phyloP scores from a whole-genome alignment of 2,888 invertebrate genomes.

The Himalopsyche tibetana region DNA sequence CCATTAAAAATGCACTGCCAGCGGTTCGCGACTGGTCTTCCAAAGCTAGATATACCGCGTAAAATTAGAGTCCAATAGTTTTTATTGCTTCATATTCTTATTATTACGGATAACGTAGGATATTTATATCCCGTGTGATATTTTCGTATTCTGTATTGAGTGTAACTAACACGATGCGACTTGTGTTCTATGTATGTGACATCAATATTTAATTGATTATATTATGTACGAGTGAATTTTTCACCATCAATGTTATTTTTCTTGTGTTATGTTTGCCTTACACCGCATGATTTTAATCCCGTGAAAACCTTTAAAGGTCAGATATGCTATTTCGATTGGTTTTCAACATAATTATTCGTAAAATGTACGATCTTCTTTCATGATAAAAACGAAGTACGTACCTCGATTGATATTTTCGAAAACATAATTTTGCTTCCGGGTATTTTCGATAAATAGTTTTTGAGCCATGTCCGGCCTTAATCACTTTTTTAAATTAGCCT shows the following conservation, averaged over 20 bases:
- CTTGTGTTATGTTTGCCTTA: conserved; percentile 61
- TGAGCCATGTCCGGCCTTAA: neutral
- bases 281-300: neutral
- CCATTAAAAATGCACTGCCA: conserved; percentile 72
- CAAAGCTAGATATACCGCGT: conserved; percentile 76
- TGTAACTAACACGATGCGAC: conserved; percentile 49
- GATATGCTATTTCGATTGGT: neutral
- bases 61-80: conserved; percentile 74
- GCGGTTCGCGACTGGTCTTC: conserved; percentile 69
- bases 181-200: conserved; percentile 56
- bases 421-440: neutral
- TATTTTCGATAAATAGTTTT: neutral
- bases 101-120: conserved; percentile 60
- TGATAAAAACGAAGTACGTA: neutral
- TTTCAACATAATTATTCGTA: neutral
- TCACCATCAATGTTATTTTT: conserved; percentile 71
- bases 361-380: neutral
- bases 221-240: conserved; percentile 45
- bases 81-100: conserved; percentile 68
- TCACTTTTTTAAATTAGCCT: neutral
- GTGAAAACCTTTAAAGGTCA: conserved; percentile 39
- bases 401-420: conserved; percentile 12
- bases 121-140: conserved; percentile 63
- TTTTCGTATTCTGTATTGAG: conserved; percentile 56
- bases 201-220: conserved; percentile 64